Evolutionary conservation across 1,140 invertebrate species (phyloP).

Genomic region (Aphelenchoides fujianensis): DNA sequence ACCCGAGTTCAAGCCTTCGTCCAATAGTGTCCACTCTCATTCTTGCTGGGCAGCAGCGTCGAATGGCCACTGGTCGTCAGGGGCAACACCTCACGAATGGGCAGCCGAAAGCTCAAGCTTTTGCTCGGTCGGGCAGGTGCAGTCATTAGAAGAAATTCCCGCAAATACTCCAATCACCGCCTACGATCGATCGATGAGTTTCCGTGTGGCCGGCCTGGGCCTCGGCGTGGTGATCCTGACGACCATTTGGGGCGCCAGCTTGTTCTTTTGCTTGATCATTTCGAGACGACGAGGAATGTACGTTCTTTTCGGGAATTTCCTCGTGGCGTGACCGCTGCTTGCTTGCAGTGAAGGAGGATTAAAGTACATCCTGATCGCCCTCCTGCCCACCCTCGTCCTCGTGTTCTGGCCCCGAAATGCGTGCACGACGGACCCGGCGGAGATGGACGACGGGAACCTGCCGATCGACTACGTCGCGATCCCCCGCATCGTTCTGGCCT

Average conservation of each 20-base stretch:
- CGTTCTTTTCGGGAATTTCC: not conserved
- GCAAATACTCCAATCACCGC: no score
- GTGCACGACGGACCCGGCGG: slow-evolving; percentile 4
- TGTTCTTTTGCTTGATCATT: slow-evolving; percentile 28
- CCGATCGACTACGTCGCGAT: slow-evolving; percentile 33
- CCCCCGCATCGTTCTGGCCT: slow-evolving; percentile 21
- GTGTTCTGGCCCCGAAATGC: slow-evolving; percentile 27
- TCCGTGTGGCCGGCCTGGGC: slow-evolving; percentile 31
- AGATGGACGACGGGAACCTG: not conserved
- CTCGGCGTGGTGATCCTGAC: slow-evolving; percentile 31
- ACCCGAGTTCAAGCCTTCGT: no score
- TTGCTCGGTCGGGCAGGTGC: no score
- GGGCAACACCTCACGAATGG: no score
- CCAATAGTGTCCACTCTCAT: no score
- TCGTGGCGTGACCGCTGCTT: no score
- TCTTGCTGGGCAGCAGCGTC: no score
- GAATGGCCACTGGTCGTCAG: no score
- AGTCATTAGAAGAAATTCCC: no score
- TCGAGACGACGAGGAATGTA: slow-evolving; percentile 31
- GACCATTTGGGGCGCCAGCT: slow-evolving; percentile 26
- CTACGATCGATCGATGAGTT: slow-evolving; percentile 20
- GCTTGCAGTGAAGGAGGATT: slow-evolving; percentile 25
- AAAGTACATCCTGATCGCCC: slow-evolving; percentile 26
- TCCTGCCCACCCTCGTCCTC: slow-evolving; percentile 30
- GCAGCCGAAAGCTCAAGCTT: no score